A percentile compares a stretch with the other conserved stretches of the same genome.
Evolutionary conservation across 2,888 invertebrate genomes (phyloP).

Genomic region (Brachynemurus nebulosus): DNA sequence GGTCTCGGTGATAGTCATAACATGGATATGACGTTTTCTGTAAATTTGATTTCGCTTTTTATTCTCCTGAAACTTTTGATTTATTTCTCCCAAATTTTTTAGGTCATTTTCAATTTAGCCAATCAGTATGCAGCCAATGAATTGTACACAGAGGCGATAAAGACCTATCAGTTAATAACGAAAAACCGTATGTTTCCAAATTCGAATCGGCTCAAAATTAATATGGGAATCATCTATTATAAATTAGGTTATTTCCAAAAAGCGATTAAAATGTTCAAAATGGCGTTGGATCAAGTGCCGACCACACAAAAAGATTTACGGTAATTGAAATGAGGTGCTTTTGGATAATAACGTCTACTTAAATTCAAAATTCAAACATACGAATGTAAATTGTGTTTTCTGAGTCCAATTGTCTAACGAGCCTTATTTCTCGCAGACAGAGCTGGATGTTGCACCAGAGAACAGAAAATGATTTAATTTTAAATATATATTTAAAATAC

Average conservation of each 20-base stretch:
- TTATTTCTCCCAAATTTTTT: conserved; percentile 17
- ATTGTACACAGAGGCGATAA: conserved; percentile 90
- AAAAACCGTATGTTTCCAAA: conserved; percentile 89
- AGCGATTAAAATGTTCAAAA: conserved; percentile 94
- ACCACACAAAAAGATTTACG: conserved; percentile 86
- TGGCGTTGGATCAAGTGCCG: conserved; percentile 95
- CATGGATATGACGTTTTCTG: conserved; percentile 89
- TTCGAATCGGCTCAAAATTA: conserved; percentile 85
- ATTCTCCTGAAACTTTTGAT: not conserved
- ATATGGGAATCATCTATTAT: conserved; percentile 97
- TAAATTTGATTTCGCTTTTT: conserved; percentile 28
- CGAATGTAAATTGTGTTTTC: too few species aligned
- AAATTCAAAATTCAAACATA: too few species aligned
- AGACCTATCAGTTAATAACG: conserved; percentile 88
- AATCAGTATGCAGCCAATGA: conserved; percentile 90
- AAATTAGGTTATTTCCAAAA: conserved; percentile 87
- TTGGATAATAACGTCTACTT: too few species aligned
- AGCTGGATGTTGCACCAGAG: too few species aligned
- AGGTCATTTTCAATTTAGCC: conserved; percentile 93
- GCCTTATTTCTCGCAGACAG: too few species aligned
- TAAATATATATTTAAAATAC: too few species aligned
- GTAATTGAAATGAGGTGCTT: too few species aligned
- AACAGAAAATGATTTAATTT: too few species aligned
- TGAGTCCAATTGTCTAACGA: too few species aligned
- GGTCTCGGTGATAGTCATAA: conserved; percentile 84